Evolutionary conservation across 2,888 invertebrate genomes (phyloP), one percentile per base, ranked within the genome.

Genomic region (Orgyia antiqua): DNA sequence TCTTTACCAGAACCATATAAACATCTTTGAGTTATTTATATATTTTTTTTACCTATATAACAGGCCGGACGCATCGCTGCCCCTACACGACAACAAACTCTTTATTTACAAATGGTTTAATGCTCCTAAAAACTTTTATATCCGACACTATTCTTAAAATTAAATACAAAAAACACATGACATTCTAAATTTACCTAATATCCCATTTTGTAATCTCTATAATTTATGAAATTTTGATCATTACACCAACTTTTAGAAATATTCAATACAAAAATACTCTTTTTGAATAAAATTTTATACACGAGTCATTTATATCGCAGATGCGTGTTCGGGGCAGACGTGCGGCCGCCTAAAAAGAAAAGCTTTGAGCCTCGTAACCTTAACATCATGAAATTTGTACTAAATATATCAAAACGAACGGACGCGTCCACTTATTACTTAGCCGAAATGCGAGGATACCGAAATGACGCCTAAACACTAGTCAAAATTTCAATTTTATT

Each of bases 111-210:
- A 89, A 89, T 89, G 89, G 89, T 89, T 20, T 88, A 89, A 88
- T 90, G 90, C 76, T 87, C 89, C 90, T 90, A 90, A 90, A 89
- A 90, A 89, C 79, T 88, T 89, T 88, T 83, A 87, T 88, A 88
- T 76, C 82, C 89, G 80, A 87, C 76, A 69, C 87, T 87, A 87
- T 83, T 80, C 87, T 87, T 88, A 87, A 87, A 87, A 87, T 86
- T 87, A 87, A 83, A 87, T 87, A 87, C 84, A 86, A 87, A 87
- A 87, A 87, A 87, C 79, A 80, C 70, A 82, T 82, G 84, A 82
- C 83, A 75, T 65, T 79, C 83, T 86, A 87, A 82, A 78, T 76
- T 84, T 79, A 84, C 65, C 86, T 87, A 87, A 79, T 74, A 63
- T 74, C 63, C 74, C 68, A 66, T 76, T 78, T 80, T 77, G 78